Conservation (phyloP, 2,888 invertebrate species). For the Operophtera brumata region DNA sequence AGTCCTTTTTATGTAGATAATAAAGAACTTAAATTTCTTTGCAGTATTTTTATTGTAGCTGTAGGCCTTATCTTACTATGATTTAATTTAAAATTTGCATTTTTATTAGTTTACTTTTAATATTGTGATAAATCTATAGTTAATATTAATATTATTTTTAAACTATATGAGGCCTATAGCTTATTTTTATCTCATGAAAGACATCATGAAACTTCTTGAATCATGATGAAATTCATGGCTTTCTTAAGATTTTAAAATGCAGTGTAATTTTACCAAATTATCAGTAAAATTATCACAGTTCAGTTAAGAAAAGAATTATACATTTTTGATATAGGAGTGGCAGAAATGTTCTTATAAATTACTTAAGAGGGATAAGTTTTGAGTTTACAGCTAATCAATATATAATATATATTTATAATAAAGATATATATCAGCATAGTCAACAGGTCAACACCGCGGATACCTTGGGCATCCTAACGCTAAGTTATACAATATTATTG, state of each 20-base stretch:
- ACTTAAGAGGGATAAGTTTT: slow-evolving; percentile 73
- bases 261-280: slow-evolving; percentile 21
- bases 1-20: slow-evolving; percentile 16
- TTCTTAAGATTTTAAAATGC: slow-evolving; percentile 10
- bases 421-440: slow-evolving; percentile 60
- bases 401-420: slow-evolving; percentile 41
- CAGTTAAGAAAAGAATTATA: neutral
- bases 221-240: slow-evolving; percentile 46
- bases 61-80: slow-evolving; percentile 16
- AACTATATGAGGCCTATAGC: slow-evolving; percentile 14
- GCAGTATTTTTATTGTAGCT: slow-evolving; percentile 25
- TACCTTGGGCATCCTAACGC: slow-evolving; percentile 79
- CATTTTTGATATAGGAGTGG: slow-evolving; percentile 43
- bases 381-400: slow-evolving; percentile 64
- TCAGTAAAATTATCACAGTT: slow-evolving; percentile 40
- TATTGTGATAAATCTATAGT: no score
- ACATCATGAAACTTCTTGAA: slow-evolving; percentile 42
- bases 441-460: slow-evolving; percentile 75
- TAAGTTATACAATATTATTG: slow-evolving; percentile 68
- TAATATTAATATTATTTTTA: no score
- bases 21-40: slow-evolving; percentile 9
- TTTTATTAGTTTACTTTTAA: no score
- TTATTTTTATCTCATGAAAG: slow-evolving; percentile 31
- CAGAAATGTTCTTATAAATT: slow-evolving; percentile 49
- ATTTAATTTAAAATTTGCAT: neutral